Evolutionary conservation across 2,113 vertebrate genomes (phyloP), one percentile per base, ranked within the genome.

Genomic region (Lophochroa leadbeateri): DNA sequence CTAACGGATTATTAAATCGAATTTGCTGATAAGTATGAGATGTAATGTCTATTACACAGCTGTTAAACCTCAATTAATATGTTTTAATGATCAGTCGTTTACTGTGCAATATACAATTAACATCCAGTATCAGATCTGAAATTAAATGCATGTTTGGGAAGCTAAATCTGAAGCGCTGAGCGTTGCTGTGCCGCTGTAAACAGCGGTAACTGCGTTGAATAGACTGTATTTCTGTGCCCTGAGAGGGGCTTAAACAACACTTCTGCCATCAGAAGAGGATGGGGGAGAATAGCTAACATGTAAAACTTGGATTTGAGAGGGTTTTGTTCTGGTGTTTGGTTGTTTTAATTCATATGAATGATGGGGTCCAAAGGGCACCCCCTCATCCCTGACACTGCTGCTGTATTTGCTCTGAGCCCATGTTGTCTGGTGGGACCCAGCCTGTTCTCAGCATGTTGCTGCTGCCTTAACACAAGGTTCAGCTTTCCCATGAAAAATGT

Each of bases 11-110:
- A 94, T 97, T 96, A 97, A 96, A 95, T 97, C 95, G 91, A 95
- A 97, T 89, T 82, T 92, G 78, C 88, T 97, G 97, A 90, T 96
- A 95, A 95, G 90, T 94, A 71, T 53, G 88, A 93, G 96, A 94
- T 94, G 94, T 96, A 94, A 81, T 96, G 92, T 96, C 95, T 96
- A 95, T 96, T 96, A 96, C 92, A 94, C 92, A 96, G 94, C 92
- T 97, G 97, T 94, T 96, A 96, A 96, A 93, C 94, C 63, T 91
- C 95, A 96, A 95, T 96, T 97, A 97, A 94, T 97, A 95, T 67
- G 92, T 96, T 96, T 96, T 96, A 96, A 97, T 93, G 95, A 96
- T 95, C 90, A 93, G 86, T 88, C 86, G 5, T 96, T 97, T 93
- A 88, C 93, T 84, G 86, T 89, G 96, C 93, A 87, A 65, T 96